Conservation (phyloP, 2,797 vertebrate species). For the Pseudochirops cupreus region DNA sequence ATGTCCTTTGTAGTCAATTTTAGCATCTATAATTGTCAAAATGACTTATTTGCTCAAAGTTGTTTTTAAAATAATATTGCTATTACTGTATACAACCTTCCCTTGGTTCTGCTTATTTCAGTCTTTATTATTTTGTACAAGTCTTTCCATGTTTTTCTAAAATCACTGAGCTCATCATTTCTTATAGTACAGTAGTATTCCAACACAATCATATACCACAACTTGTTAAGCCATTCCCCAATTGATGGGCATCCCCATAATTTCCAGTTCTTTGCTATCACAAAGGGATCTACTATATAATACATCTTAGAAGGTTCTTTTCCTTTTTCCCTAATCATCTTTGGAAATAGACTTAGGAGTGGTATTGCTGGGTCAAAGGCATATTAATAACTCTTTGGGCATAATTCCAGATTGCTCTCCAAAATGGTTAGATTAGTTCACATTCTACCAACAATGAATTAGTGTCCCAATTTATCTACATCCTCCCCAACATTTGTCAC, state of each 20-base stretch:
- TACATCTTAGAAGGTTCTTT: neutral
- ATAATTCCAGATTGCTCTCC: too few relatives aligned
- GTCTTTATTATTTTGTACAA: neutral
- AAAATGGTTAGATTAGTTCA: too few relatives aligned
- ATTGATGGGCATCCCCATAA: neutral
- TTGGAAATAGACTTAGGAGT: too few relatives aligned
- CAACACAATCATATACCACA: neutral
- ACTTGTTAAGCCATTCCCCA: neutral
- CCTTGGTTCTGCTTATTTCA: too few relatives aligned
- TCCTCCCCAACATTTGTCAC: too few relatives aligned
- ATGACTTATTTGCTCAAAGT: neutral
- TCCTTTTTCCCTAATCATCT: neutral
- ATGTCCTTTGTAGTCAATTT: neutral
- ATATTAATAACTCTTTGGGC: too few relatives aligned
- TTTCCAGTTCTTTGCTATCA: neutral
- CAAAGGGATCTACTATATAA: neutral
- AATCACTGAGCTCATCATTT: neutral
- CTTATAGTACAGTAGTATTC: neutral
- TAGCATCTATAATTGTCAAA: neutral
- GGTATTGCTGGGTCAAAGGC: too few relatives aligned
- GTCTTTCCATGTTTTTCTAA: neutral
- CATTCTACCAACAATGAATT: too few relatives aligned
- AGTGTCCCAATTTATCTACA: too few relatives aligned
- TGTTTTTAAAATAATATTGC: too few relatives aligned
- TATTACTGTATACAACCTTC: too few relatives aligned